These are phyloP conservation scores for Eurytemora carolleeae DNA, from an alignment of 1,140 invertebrate genomes.

Conservation along the genomic window DNA sequence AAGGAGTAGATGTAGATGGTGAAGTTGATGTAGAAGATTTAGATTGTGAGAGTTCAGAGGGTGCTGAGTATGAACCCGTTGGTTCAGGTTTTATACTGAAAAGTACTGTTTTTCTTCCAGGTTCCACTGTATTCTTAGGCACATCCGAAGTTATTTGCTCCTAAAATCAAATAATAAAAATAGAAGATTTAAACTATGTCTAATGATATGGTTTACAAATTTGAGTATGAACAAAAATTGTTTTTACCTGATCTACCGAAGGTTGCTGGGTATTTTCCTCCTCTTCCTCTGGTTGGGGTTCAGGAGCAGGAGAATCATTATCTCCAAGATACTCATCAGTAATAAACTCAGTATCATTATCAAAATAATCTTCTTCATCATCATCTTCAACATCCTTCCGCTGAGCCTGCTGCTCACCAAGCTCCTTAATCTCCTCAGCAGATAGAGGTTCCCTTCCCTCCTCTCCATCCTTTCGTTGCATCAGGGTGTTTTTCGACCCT, in stretches of 20 bases:
- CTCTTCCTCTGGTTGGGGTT: too few species aligned
- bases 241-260: too few species aligned
- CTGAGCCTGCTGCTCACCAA: neutral
- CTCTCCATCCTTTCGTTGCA: neutral
- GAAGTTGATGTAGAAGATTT: neutral
- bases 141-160: too few species aligned
- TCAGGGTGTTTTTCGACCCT: neutral
- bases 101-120: too few species aligned
- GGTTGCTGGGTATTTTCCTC: too few species aligned
- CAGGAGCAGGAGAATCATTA: too few species aligned
- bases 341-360: neutral
- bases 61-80: neutral
- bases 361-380: neutral
- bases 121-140: too few species aligned
- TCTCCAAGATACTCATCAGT: neutral
- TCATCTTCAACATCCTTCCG: neutral
- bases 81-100: too few species aligned
- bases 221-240: too few species aligned
- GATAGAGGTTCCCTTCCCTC: neutral
- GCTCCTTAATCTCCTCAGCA: neutral
- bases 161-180: too few species aligned
- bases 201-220: too few species aligned
- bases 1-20: neutral
- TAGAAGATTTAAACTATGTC: too few species aligned
- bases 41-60: neutral